phyloP scores from a whole-genome alignment of 1,140 invertebrate species.

The Eumeta japonica region DNA sequence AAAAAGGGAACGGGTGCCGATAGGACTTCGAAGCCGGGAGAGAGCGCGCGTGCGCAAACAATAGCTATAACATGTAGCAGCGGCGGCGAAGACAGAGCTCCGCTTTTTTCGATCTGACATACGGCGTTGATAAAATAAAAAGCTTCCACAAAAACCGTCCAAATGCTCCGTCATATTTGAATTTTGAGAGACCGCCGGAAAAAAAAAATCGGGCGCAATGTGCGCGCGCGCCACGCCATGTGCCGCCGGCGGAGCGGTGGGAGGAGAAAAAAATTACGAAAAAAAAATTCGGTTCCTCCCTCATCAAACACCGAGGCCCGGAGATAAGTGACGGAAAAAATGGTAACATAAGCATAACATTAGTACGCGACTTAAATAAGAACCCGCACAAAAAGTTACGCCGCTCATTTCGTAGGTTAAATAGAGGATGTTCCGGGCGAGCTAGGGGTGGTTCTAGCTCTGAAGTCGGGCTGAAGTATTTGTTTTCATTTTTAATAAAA shows the following conservation, averaged over 20 bases:
- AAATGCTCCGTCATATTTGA: slow-evolving; percentile 35
- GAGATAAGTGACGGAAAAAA: slow-evolving; percentile 45
- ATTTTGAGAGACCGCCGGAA: slow-evolving; percentile 54
- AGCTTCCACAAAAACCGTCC: too few relatives aligned
- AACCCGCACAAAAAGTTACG: slow-evolving; percentile 32
- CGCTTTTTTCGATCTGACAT: too few relatives aligned
- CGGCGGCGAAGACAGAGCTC: too few relatives aligned
- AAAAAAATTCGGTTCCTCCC: slow-evolving; percentile 30
- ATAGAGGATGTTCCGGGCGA: slow-evolving; percentile 35
- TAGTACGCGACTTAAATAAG: slow-evolving; percentile 44
- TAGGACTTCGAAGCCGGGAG: too few relatives aligned
- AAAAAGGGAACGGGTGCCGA: too few relatives aligned
- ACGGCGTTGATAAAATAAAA: too few relatives aligned
- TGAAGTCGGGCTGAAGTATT: too few relatives aligned
- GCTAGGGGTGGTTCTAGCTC: slow-evolving; percentile 21
- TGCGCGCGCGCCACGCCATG: slow-evolving; percentile 48
- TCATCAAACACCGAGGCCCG: slow-evolving; percentile 41
- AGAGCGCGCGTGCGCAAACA: too few relatives aligned
- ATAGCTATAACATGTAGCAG: too few relatives aligned
- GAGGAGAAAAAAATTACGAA: too few relatives aligned
- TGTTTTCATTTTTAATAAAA: too few relatives aligned
- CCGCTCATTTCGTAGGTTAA: slow-evolving; percentile 44
- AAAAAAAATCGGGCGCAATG: slow-evolving; percentile 51
- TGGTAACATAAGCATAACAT: slow-evolving; percentile 54
- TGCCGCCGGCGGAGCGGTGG: slow-evolving; percentile 28